Evolutionary conservation across 2,888 invertebrate species (phyloP).

Genomic region (Malthinus seriepunctatus): DNA sequence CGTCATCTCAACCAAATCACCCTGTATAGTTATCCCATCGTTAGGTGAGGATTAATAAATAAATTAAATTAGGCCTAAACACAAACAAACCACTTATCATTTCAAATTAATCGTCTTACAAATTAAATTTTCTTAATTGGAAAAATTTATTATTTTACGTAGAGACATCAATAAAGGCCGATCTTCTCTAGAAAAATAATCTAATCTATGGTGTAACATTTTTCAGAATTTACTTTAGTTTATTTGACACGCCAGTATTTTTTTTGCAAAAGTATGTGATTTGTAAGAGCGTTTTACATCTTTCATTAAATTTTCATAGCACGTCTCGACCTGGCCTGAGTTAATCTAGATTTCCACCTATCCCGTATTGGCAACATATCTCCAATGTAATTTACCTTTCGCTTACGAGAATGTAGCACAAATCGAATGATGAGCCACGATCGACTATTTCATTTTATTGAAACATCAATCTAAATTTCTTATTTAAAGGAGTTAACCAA

Average conservation of each 20-base stretch:
- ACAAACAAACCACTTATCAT: too few species aligned
- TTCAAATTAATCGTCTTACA: too few species aligned
- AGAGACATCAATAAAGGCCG: too few species aligned
- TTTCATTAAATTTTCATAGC: slow-evolving; percentile 39
- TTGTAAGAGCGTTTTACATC: slow-evolving; percentile 34
- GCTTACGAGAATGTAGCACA: slow-evolving; percentile 14
- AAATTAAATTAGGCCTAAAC: too few species aligned
- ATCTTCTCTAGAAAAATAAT: too few species aligned
- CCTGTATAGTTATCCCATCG: too few species aligned
- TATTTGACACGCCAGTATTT: slow-evolving; percentile 31
- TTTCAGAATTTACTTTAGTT: slow-evolving; percentile 16
- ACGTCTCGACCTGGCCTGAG: slow-evolving; percentile 27
- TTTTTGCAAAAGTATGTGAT: slow-evolving; percentile 29
- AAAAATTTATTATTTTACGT: too few species aligned
- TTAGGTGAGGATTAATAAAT: too few species aligned
- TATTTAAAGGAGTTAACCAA: slow-evolving; percentile 9
- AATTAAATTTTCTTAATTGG: too few species aligned
- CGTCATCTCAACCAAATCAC: too few species aligned
- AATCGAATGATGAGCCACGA: slow-evolving; percentile 15
- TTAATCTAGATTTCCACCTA: slow-evolving; percentile 30
- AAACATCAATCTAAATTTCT: slow-evolving; percentile 6
- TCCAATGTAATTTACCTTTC: slow-evolving; percentile 22
- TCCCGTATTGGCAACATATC: slow-evolving; percentile 22
- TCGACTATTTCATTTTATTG: slow-evolving; percentile 20
- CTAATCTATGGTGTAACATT: too few species aligned